These are phyloP conservation scores for Synanthedon formicaeformis DNA, from an alignment of 2,888 invertebrate species.

Conservation along the genomic window DNA sequence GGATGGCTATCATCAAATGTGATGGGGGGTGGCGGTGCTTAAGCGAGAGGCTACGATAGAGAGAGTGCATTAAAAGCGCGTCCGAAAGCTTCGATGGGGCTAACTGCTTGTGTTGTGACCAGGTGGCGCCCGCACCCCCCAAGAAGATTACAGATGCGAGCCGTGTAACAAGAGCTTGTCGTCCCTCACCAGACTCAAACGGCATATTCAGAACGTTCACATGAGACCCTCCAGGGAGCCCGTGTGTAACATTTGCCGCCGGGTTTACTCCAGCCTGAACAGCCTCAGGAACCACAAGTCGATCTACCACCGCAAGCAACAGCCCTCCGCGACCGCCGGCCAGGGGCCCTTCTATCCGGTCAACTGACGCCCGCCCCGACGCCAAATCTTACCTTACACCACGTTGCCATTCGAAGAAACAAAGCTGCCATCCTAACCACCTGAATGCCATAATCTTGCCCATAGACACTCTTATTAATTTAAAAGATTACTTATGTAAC, in stretches of 20 bases:
- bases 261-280: conserved; percentile 91
- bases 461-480: conserved; percentile 55
- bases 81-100: conserved; percentile 61
- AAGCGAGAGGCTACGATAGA: conserved; percentile 58
- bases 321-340: conserved; percentile 55
- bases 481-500: conserved; percentile 34
- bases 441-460: conserved; percentile 67
- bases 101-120: conserved; percentile 72
- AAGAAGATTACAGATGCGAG: conserved; percentile 91
- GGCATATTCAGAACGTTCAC: conserved; percentile 93
- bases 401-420: conserved; percentile 53
- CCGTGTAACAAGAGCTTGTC: conserved; percentile 92
- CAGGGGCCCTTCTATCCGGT: conserved; percentile 58
- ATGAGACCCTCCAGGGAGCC: conserved; percentile 91
- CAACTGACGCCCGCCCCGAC: conserved; percentile 43
- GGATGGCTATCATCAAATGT: conserved; percentile 49
- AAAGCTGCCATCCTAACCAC: conserved; percentile 64
- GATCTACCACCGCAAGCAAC: conserved; percentile 91
- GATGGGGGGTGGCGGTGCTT: conserved; percentile 68
- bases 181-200: conserved; percentile 87
- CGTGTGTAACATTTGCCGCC: conserved; percentile 92
- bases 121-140: conserved; percentile 81
- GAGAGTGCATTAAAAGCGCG: conserved; percentile 69
- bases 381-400: conserved; percentile 15
- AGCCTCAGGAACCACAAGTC: conserved; percentile 93